Percentiles rank a stretch among this genome's conserved stretches.
Conservation (phyloP, 2,797 vertebrate species). For the Onychomys leucogaster region DNA sequence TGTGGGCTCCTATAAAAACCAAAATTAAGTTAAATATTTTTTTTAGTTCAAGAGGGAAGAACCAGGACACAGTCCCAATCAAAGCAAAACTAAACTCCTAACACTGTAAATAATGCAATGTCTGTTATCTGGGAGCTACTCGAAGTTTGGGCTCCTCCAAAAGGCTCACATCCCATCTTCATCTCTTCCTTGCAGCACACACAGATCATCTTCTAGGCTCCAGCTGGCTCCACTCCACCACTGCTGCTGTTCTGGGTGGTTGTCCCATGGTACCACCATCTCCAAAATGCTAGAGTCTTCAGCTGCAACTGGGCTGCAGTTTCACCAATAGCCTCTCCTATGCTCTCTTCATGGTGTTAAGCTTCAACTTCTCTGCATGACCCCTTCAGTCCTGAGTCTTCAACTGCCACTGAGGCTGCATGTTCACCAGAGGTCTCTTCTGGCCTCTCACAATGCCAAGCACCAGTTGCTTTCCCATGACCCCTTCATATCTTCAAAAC, state of each 20-base stretch:
- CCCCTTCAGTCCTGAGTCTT: no score
- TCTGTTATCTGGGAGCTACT: not conserved
- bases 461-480: no score
- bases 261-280: not conserved
- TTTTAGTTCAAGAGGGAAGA: not conserved
- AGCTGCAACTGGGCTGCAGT: no score
- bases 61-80: not conserved
- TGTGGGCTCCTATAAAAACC: not conserved
- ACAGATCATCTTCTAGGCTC: not conserved
- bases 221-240: not conserved
- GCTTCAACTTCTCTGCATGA: no score
- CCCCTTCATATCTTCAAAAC: no score
- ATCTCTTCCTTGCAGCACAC: not conserved
- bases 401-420: no score
- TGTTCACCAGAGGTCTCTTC: no score
- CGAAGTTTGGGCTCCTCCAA: not conserved
- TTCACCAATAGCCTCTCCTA: not conserved
- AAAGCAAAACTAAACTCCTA: not conserved
- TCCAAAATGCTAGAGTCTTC: no score
- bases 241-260: not conserved
- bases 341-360: not conserved
- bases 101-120: not conserved
- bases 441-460: no score
- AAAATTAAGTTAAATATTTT: not conserved
- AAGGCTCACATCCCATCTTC: not conserved